Evolutionary conservation across 92 coral and sea anemone genomes (phyloP).

Genomic region (Epizoanthus stellaris): DNA sequence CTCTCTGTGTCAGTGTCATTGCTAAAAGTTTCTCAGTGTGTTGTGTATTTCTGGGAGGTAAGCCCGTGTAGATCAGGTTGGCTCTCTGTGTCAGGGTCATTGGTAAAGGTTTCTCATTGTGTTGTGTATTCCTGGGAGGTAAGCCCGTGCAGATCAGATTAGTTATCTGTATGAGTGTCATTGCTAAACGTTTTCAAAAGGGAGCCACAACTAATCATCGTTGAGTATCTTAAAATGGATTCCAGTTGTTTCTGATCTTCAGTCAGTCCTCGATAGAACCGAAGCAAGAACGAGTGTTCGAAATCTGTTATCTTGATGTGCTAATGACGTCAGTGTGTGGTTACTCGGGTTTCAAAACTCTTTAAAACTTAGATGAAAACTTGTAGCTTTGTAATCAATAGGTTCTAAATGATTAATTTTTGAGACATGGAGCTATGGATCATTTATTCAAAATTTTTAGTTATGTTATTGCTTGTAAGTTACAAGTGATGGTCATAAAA

Average conservation of each 20-base stretch:
- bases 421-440: no score
- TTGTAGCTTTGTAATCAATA: no score
- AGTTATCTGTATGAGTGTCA: no score
- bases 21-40: conserved; percentile 65
- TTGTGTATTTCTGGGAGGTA: conserved; percentile 99
- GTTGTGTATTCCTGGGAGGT: conserved; percentile 99
- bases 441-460: no score
- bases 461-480: no score
- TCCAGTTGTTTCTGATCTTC: not conserved
- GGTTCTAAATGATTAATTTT: no score
- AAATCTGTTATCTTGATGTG: not conserved
- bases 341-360: no score
- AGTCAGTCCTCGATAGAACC: not conserved
- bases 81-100: no score
- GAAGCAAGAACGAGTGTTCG: not conserved
- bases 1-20: no score
- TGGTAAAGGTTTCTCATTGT: conserved; percentile 56
- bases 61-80: not conserved
- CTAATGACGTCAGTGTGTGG: no score
- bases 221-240: not conserved
- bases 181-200: not conserved
- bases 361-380: no score
- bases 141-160: not conserved
- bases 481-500: no score
- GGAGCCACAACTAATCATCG: not conserved